Evolutionary conservation across 2,888 invertebrate genomes (phyloP), one percentile per base, ranked within the genome.

Genomic region (Idaea biselata): DNA sequence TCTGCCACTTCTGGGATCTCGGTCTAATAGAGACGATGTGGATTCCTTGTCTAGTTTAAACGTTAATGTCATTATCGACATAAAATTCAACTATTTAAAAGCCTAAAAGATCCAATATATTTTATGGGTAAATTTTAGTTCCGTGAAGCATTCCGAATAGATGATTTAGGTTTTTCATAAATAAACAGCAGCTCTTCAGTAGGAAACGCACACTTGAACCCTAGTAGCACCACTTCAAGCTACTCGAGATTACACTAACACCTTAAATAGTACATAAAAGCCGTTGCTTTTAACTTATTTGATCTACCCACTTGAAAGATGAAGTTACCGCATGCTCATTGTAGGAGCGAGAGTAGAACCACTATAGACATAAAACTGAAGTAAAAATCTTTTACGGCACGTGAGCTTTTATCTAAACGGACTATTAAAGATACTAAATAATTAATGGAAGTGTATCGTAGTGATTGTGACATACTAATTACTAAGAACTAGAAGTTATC

Each of bases 181-280:
- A 44, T 6, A 44, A 44, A 14, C 44, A 1, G 44, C 14, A 44
- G 44, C 44, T 11, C 7, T 44, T 44, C 44, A 44, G 82, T 87
- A 85, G 89, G 89, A 89, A 89, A 78, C 80, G 44, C 44, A 14
- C 14, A 74, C 84, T 89, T 77, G 80, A 84, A 75, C 72, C 70
- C 73, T 76, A 75, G 78, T 77, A 80, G 76, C 77, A 72, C 66
- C 67, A 64, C 69, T 65, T 60, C 63, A 71, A 73, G 44, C 79
- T 84, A 83, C 88, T 90, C 64, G 85, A 91, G 88, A 89, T 90
- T 82, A 83, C 74, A 79, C 72, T 79, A 81, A 87, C 89, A 88
- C 89, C 89, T 89, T 83, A 86, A 89, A 89, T 85, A 88, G 86
- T 84, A 25, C 5, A 3, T 25, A 80, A 81, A 79, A 78, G 80